Conservation (phyloP, 2,888 invertebrate genomes). For the Dorcus hopei region DNA sequence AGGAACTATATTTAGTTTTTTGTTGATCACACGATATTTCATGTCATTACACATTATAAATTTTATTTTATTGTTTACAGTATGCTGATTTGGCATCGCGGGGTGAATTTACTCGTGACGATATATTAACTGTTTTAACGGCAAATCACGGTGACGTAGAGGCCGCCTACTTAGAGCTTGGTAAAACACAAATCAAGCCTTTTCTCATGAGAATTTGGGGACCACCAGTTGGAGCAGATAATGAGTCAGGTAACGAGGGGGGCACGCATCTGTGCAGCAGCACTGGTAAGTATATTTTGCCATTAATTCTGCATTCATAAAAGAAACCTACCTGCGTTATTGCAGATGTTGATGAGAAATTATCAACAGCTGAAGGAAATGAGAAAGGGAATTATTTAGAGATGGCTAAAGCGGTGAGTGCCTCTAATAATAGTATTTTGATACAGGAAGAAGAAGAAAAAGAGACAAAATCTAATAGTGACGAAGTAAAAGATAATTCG, state of each 20-base stretch:
- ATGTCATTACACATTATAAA: neutral
- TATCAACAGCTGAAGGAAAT: neutral
- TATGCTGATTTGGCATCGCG: slow-evolving; percentile 61
- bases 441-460: slow-evolving; percentile 10
- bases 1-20: neutral
- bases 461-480: neutral
- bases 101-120: slow-evolving; percentile 69
- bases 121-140: slow-evolving; percentile 69
- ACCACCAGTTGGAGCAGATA: slow-evolving; percentile 67
- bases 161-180: slow-evolving; percentile 66
- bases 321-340: neutral
- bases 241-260: slow-evolving; percentile 56
- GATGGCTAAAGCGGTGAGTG: slow-evolving; percentile 46
- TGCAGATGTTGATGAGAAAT: slow-evolving; percentile 17
- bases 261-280: slow-evolving; percentile 34
- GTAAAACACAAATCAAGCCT: slow-evolving; percentile 72
- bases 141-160: slow-evolving; percentile 71
- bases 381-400: slow-evolving; percentile 24
- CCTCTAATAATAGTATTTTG: slow-evolving; percentile 25
- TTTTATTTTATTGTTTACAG: slow-evolving; percentile 39
- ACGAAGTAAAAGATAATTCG: neutral
- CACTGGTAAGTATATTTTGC: slow-evolving; percentile 39
- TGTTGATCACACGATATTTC: neutral
- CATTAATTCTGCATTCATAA: neutral
- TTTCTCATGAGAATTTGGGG: slow-evolving; percentile 80